These are phyloP conservation scores for Coptodon bakossiorum DNA, from an alignment of 2,113 vertebrate species.

Conservation along the genomic window DNA sequence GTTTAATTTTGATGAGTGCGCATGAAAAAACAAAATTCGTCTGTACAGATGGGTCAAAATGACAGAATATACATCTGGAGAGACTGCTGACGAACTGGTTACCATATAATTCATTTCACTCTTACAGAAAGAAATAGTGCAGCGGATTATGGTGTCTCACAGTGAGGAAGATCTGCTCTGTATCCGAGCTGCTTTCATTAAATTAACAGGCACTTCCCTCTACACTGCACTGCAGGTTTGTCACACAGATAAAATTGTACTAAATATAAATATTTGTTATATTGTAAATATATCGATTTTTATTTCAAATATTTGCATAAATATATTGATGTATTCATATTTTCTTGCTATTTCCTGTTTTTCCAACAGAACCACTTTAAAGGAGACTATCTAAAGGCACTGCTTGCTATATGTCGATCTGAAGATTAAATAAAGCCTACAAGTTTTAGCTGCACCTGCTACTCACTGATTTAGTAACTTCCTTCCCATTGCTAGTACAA, in stretches of 20 bases:
- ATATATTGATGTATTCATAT: not conserved
- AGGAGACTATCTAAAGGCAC: constrained; percentile 56
- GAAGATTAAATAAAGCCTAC: constrained; percentile 50
- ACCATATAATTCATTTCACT: not conserved
- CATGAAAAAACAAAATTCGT: not conserved
- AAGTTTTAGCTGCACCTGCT: not conserved
- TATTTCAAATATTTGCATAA: not conserved
- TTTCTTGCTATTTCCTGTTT: not conserved
- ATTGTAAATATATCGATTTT: not conserved
- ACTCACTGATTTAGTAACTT: not conserved
- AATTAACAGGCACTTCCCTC: constrained; percentile 60
- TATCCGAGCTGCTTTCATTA: constrained; percentile 55
- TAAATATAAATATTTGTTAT: not conserved
- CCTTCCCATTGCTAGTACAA: not conserved
- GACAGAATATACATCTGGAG: not conserved
- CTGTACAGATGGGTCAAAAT: not conserved
- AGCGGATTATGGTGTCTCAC: constrained; percentile 65
- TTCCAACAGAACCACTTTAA: constrained; percentile 58
- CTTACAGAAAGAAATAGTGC: constrained; percentile 38
- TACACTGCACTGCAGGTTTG: constrained; percentile 63
- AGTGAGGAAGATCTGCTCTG: constrained; percentile 68
- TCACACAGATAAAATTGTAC: not conserved
- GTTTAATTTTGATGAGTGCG: not conserved
- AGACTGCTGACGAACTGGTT: not conserved
- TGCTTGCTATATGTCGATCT: constrained; percentile 64